Percentiles rank a stretch among this genome's conserved stretches.
Conservation (phyloP, 1,140 invertebrate species). For the Drosophila funebris region DNA sequence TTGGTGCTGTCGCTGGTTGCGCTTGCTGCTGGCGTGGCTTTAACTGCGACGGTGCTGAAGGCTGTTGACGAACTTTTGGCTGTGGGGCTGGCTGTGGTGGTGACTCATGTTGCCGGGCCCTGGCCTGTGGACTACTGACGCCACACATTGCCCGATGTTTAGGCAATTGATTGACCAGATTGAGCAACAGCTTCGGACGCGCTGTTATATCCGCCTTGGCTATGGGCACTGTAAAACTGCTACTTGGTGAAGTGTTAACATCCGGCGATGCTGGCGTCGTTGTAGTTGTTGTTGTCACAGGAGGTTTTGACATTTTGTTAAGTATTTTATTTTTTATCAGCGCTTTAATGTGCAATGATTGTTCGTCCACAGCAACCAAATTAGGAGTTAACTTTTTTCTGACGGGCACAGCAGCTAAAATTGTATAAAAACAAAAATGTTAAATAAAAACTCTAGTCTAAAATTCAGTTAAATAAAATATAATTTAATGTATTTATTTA, state of each 20-base stretch:
- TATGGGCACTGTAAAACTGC: slow-evolving; percentile 15
- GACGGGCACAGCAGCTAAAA: slow-evolving; percentile 5
- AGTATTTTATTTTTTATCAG: slow-evolving; percentile 62
- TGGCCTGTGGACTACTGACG: not conserved
- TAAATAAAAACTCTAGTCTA: too few species aligned
- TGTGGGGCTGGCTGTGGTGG: not conserved
- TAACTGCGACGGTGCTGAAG: not conserved
- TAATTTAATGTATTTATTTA: not conserved
- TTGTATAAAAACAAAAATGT: not conserved
- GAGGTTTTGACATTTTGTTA: slow-evolving; percentile 29
- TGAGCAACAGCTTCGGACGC: slow-evolving; percentile 52
- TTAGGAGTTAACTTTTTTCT: slow-evolving; percentile 22
- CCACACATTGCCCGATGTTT: slow-evolving; percentile 46
- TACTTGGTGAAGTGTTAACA: not conserved
- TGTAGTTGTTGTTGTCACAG: not conserved
- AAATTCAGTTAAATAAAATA: not conserved
- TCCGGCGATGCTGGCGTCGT: not conserved
- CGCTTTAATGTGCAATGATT: slow-evolving; percentile 57
- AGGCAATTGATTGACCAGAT: slow-evolving; percentile 59
- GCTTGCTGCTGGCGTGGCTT: not conserved
- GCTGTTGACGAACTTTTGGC: not conserved
- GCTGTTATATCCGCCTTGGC: slow-evolving; percentile 51
- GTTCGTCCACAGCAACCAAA: slow-evolving; percentile 14
- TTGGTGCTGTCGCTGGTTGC: not conserved
- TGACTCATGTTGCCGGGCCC: not conserved